Evolutionary conservation across 1,140 invertebrate genomes (phyloP).

Genomic region (Potamilus streckersoni): DNA sequence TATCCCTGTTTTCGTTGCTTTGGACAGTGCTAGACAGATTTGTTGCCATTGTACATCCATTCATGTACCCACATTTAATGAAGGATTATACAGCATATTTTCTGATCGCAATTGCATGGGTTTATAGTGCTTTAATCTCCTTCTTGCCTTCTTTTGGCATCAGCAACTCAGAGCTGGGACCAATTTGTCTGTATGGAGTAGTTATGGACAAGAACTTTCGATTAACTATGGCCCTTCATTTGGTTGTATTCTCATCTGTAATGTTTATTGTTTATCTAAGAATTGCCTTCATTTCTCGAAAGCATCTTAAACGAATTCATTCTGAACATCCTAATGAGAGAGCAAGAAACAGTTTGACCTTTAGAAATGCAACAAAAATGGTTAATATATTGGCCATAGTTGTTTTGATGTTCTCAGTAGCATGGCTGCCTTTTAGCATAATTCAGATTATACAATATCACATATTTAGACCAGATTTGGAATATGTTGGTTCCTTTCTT

Average conservation of each 20-base stretch:
- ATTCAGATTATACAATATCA: slow-evolving; percentile 32
- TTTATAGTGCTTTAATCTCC: slow-evolving; percentile 15
- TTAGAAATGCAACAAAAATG: slow-evolving; percentile 20
- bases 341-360: background rate
- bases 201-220: slow-evolving; percentile 27
- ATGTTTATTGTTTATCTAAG: slow-evolving; percentile 34
- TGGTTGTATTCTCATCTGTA: slow-evolving; percentile 22
- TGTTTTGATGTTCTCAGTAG: slow-evolving; percentile 32
- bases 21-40: slow-evolving; percentile 36
- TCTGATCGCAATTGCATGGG: slow-evolving; percentile 26
- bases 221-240: slow-evolving; percentile 13
- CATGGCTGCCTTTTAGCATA: slow-evolving; percentile 40
- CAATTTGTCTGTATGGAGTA: slow-evolving; percentile 36
- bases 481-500: slow-evolving; percentile 28
- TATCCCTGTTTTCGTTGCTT: slow-evolving; percentile 33
- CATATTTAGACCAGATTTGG: slow-evolving; percentile 4
- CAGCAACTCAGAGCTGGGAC: slow-evolving; percentile 22
- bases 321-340: slow-evolving; percentile 8
- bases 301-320: slow-evolving; percentile 31
- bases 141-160: slow-evolving; percentile 21
- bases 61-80: slow-evolving; percentile 34
- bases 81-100: slow-evolving; percentile 19
- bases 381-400: slow-evolving; percentile 30
- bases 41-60: slow-evolving; percentile 34
- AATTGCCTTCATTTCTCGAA: slow-evolving; percentile 30